These are phyloP conservation scores for Cydia splendana DNA, from an alignment of 1,140 invertebrate genomes.

Conservation along the genomic window DNA sequence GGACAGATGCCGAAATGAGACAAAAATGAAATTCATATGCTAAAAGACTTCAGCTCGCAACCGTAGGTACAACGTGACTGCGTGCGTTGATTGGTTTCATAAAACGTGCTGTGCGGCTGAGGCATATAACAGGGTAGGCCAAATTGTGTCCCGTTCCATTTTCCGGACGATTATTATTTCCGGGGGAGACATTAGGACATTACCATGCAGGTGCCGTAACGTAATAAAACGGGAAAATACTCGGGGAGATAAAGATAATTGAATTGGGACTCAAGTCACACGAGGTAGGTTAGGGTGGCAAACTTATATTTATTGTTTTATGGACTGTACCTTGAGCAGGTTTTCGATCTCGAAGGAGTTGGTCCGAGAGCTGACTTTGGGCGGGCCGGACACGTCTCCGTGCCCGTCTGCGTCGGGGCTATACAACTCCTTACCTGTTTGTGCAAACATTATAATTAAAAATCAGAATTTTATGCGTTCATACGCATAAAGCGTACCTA, in stretches of 20 bases:
- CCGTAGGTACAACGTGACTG: conserved; percentile 13
- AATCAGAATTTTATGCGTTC: background rate
- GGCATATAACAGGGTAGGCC: conserved; percentile 43
- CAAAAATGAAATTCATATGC: conserved; percentile 4
- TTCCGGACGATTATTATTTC: conserved; percentile 53
- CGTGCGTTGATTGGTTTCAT: conserved; percentile 28
- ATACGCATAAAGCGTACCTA: background rate
- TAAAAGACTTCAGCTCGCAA: conserved; percentile 22
- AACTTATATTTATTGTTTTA: conserved; percentile 42
- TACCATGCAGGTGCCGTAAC: conserved; percentile 50
- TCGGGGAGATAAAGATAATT: conserved; percentile 47
- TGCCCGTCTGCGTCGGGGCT: conserved; percentile 82
- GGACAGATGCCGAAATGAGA: background rate
- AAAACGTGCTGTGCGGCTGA: conserved; percentile 33
- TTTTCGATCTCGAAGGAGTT: conserved; percentile 96
- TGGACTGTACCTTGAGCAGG: conserved; percentile 84
- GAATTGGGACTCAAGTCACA: conserved; percentile 48
- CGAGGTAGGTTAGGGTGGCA: conserved; percentile 45
- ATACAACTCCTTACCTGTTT: conserved; percentile 84
- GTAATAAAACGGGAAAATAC: conserved; percentile 50
- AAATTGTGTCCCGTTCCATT: conserved; percentile 44
- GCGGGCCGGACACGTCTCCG: conserved; percentile 62
- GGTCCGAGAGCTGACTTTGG: conserved; percentile 87
- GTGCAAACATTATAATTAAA: background rate
- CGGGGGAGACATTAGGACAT: conserved; percentile 50